Evolutionary conservation across 2,888 invertebrate species (phyloP), one percentile per base, ranked within the genome.

Genomic region (Cantharis rustica): DNA sequence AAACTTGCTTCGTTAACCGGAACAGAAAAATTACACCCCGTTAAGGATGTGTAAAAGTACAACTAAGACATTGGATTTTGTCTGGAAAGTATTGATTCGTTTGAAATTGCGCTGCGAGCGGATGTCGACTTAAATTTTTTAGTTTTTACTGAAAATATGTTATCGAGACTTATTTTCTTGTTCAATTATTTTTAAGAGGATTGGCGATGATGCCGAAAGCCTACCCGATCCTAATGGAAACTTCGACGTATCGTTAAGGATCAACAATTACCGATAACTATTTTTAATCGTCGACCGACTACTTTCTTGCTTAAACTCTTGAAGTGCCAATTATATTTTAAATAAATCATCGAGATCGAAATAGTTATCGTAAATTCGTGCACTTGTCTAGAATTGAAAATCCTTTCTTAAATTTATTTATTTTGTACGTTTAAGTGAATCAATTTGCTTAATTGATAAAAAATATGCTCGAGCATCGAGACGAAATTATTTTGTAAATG

Each of bases 401-500:
- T 10, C 10, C 31, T 31, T 13, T 13, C 11, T 13, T 13, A 31
- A n/a, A 47, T n/a, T 47, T 47, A n/a, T n/a, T 47, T n/a, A 47
- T 27, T 68, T 31, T 68, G 61, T 71, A 71, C n/a, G 26, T 64
- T 63, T 26, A 64, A 76, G 70, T 66, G 72, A 69, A 69, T 76
- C 75, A 76, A 76, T 76, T 76, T 72, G 64, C 72, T 72, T 76
- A 72, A 76, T 72, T 72, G 61, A 61, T 64, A 26, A 68, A 75
- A 27, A n/a, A 64, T 69, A 63, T 72, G 13, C 64, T 66, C 20
- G 13, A 16, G n/a, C 13, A n/a, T 17, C 4, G 16, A 62, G 71
- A 31, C 66, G 68, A 27, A 68, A 75, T 75, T 72, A 75, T 68
- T 31, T 71, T 68, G 69, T 68, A 69, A 69, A 68, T 31, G 72